Evolutionary conservation across 2,797 vertebrate genomes (phyloP).

Genomic region (Protonibea diacanthus): DNA sequence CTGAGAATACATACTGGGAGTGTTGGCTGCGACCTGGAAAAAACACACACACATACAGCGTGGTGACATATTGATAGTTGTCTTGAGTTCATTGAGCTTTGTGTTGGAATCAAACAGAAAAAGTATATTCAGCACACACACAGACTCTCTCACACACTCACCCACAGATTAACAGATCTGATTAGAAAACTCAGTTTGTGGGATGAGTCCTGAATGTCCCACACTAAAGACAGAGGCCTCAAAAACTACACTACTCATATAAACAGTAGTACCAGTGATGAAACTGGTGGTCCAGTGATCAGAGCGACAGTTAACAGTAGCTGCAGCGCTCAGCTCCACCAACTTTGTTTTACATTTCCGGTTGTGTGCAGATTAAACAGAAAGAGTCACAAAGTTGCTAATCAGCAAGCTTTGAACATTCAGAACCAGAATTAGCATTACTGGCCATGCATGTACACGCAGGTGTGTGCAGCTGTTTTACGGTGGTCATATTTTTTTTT

Average conservation of each 20-base stretch:
- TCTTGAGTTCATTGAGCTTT: slow-evolving; percentile 10
- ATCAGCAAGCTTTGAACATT: background rate
- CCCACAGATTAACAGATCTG: background rate
- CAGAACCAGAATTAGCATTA: background rate
- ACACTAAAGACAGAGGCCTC: background rate
- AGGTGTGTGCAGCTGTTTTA: no score
- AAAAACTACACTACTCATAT: background rate
- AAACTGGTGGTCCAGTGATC: background rate
- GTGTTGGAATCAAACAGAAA: slow-evolving; percentile 7
- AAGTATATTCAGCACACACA: background rate
- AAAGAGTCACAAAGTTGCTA: background rate
- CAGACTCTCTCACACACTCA: background rate
- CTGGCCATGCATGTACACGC: background rate
- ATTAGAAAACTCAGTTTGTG: background rate
- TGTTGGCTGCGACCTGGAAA: slow-evolving; percentile 96
- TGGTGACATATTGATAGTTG: background rate
- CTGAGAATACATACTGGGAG: slow-evolving; percentile 99
- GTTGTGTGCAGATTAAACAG: background rate
- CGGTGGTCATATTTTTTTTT: no score
- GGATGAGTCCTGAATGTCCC: background rate
- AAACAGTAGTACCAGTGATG: background rate
- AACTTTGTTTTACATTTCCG: background rate
- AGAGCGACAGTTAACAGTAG: background rate
- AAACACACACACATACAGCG: slow-evolving; percentile 30
- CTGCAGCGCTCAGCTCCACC: background rate